A percentile compares a stretch with the other conserved stretches of the same genome.
Conservation (phyloP, 2,113 vertebrate species). For the Myiozetetes cayanensis region DNA sequence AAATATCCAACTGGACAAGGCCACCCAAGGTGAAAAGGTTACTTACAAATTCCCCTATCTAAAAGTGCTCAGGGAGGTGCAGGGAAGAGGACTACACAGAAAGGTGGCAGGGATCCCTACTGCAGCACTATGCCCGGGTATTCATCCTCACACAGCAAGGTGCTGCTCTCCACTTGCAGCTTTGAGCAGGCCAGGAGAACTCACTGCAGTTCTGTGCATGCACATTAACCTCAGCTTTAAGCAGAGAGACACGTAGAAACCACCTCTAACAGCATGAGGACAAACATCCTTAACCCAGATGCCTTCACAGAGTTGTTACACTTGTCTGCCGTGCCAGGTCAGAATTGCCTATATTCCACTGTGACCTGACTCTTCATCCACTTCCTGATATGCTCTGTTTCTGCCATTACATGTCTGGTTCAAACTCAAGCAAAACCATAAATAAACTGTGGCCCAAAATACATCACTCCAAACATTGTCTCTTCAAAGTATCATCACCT, state of each 20-base stretch:
- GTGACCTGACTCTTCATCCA: background rate
- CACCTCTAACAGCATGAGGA: background rate
- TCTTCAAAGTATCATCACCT: background rate
- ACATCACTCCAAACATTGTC: background rate
- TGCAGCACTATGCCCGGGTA: background rate
- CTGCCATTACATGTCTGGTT: background rate
- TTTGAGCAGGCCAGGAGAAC: background rate
- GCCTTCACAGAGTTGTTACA: background rate
- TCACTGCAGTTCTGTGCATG: background rate
- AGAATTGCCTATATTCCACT: background rate
- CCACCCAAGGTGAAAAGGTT: background rate
- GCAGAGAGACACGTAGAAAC: background rate
- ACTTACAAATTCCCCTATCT: background rate
- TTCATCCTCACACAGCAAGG: background rate
- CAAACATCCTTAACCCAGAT: background rate
- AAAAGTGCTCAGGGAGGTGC: background rate
- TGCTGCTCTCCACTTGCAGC: background rate
- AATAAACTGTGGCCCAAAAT: background rate
- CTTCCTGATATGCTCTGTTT: background rate
- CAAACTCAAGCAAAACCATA: background rate
- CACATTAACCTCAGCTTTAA: background rate
- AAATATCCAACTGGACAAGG: background rate
- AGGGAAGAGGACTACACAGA: background rate
- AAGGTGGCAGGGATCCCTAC: background rate
- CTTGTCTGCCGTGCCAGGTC: background rate